Evolutionary conservation across 2,888 invertebrate species (phyloP).

Genomic region (Chymomyza amoena): DNA sequence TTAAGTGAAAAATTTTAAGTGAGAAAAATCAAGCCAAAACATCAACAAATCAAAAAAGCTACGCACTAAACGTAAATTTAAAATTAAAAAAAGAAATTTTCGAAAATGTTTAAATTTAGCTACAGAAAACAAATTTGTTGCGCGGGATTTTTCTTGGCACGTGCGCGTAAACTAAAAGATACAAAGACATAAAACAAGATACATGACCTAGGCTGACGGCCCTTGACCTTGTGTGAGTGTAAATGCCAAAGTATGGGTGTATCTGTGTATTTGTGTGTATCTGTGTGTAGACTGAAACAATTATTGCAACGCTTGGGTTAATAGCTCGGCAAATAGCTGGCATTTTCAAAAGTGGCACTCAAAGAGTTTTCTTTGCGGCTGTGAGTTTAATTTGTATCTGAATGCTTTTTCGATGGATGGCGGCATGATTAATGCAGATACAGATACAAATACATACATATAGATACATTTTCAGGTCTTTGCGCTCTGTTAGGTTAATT

Average conservation of each 20-base stretch:
- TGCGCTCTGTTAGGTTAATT: slow-evolving; percentile 8
- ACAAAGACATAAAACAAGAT: background rate
- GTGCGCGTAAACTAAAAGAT: background rate
- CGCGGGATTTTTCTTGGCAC: slow-evolving; percentile 6
- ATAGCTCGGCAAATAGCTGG: background rate
- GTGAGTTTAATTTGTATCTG: slow-evolving; percentile 19
- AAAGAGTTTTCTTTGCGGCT: slow-evolving; percentile 4
- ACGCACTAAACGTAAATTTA: background rate
- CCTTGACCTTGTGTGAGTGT: slow-evolving; percentile 62
- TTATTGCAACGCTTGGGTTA: background rate
- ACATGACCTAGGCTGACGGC: slow-evolving; percentile 63
- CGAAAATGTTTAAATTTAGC: slow-evolving; percentile 2
- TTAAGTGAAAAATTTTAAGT: background rate
- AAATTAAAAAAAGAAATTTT: background rate
- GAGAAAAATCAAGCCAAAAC: background rate
- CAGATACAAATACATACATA: slow-evolving; percentile 47
- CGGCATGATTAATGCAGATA: slow-evolving; percentile 28
- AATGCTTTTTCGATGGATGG: slow-evolving; percentile 40
- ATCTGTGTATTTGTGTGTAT: slow-evolving; percentile 3
- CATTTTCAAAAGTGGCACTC: background rate
- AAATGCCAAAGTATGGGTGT: slow-evolving; percentile 12
- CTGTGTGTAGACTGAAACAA: background rate
- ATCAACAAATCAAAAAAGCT: background rate
- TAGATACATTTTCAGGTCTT: slow-evolving; percentile 36
- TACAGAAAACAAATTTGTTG: background rate